Conservation (phyloP, 2,113 vertebrate species). For the Bujurquina vittata region DNA sequence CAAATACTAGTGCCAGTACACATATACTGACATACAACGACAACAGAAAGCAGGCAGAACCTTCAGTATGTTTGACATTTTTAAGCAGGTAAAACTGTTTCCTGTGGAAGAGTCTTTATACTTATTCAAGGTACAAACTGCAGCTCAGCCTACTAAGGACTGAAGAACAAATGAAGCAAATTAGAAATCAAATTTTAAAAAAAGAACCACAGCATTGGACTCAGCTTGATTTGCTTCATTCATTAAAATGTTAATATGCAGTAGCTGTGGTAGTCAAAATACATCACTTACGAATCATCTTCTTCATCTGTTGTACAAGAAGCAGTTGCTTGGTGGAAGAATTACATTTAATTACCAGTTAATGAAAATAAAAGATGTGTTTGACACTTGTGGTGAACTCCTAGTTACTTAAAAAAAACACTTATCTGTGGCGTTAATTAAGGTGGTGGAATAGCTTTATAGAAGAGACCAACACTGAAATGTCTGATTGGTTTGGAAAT, state of each 20-base stretch:
- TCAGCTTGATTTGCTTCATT: not conserved
- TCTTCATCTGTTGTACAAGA: conserved; percentile 1
- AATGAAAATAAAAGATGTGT: conserved; percentile 29
- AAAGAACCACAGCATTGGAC: not conserved
- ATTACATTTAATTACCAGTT: conserved; percentile 36
- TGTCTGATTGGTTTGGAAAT: not conserved
- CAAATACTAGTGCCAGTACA: not conserved
- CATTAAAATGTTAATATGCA: conserved; percentile 32
- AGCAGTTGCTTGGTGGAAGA: not conserved
- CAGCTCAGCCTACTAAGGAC: not conserved
- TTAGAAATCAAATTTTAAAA: not conserved
- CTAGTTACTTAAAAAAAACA: conserved; percentile 5
- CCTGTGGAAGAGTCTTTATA: not conserved
- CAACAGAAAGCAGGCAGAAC: not conserved
- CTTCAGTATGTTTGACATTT: not conserved
- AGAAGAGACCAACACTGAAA: not conserved
- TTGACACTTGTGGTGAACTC: conserved; percentile 29
- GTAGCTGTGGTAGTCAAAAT: not conserved
- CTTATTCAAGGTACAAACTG: not conserved
- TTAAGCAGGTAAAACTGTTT: not conserved
- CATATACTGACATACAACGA: not conserved
- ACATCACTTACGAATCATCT: conserved; percentile 10
- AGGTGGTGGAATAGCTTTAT: not conserved
- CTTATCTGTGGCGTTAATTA: conserved; percentile 34
- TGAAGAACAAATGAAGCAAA: not conserved